Percentiles rank a stretch among this genome's conserved stretches.
phyloP scores from a whole-genome alignment of 2,888 invertebrate genomes.

The Capitulum mitella region DNA sequence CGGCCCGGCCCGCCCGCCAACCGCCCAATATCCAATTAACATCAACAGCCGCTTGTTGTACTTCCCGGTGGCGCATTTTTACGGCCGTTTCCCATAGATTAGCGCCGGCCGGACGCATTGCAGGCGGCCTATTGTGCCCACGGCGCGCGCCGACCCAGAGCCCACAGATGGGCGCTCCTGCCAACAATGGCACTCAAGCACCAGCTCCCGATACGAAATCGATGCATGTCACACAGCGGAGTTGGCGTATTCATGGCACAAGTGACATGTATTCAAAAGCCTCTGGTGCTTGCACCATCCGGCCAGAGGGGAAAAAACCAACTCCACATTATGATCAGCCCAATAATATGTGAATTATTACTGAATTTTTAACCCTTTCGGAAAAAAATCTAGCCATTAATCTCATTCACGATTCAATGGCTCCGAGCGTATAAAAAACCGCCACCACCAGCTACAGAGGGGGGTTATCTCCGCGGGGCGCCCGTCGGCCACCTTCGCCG shows the following conservation, averaged over 20 bases:
- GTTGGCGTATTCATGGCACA: not conserved
- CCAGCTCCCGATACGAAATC: slow-evolving; percentile 12
- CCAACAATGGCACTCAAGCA: slow-evolving; percentile 16
- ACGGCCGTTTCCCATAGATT: slow-evolving; percentile 11
- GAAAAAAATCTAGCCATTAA: not conserved
- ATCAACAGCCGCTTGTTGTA: slow-evolving; percentile 24
- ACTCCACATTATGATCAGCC: not conserved
- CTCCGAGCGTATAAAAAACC: not conserved
- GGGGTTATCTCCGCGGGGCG: not conserved
- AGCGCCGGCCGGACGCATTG: not conserved
- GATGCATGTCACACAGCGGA: slow-evolving; percentile 10
- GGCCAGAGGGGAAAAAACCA: not conserved
- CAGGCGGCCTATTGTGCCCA: not conserved
- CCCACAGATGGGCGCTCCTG: not conserved
- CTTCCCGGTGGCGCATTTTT: slow-evolving; percentile 13
- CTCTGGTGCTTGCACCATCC: not conserved
- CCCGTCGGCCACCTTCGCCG: not conserved
- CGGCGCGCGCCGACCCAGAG: not conserved
- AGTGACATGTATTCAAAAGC: slow-evolving; percentile 1
- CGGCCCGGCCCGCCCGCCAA: not conserved
- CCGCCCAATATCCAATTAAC: slow-evolving; percentile 23
- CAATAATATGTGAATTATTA: slow-evolving; percentile 20
- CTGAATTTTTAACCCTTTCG: slow-evolving; percentile 18
- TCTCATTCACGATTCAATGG: slow-evolving; percentile 3
- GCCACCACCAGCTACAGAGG: not conserved